Percentiles rank a stretch among this genome's conserved stretches.
phyloP scores from a whole-genome alignment of 2,113 vertebrate species.

The Haplochromis burtoni region DNA sequence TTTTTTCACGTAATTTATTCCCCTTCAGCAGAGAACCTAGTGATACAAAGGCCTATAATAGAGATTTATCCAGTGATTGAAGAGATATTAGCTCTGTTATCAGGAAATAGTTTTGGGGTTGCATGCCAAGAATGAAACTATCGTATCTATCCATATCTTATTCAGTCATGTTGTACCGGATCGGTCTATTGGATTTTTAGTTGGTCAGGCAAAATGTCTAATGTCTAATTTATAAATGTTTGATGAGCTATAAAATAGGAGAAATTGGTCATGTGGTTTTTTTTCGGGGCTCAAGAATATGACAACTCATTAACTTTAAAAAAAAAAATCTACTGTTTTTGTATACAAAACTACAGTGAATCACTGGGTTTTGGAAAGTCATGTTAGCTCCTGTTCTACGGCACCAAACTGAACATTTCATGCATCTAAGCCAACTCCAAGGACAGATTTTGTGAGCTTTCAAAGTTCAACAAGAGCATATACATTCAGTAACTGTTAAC shows the following conservation, averaged over 20 bases:
- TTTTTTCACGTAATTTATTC: conserved; percentile 29
- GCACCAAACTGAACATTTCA: background rate
- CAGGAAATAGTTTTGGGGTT: background rate
- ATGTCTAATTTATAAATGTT: background rate
- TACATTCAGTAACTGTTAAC: background rate
- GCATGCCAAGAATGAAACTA: background rate
- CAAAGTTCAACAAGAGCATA: background rate
- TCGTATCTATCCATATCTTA: background rate
- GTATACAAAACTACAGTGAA: background rate
- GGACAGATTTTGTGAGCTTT: background rate
- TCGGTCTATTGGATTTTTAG: background rate
- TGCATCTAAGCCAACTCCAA: background rate
- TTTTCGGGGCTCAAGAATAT: background rate
- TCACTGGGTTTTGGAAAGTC: background rate
- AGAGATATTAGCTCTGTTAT: background rate
- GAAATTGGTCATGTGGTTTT: background rate
- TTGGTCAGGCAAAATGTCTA: background rate
- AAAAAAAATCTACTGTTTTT: background rate
- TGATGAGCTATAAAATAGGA: background rate
- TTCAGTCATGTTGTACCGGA: background rate
- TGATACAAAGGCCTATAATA: background rate
- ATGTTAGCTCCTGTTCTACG: background rate
- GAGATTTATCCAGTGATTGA: background rate
- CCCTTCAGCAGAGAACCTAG: background rate
- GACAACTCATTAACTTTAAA: background rate